Evolutionary conservation across 2,797 vertebrate species (phyloP).

Genomic region (Cynodonichthys magdalenae): DNA sequence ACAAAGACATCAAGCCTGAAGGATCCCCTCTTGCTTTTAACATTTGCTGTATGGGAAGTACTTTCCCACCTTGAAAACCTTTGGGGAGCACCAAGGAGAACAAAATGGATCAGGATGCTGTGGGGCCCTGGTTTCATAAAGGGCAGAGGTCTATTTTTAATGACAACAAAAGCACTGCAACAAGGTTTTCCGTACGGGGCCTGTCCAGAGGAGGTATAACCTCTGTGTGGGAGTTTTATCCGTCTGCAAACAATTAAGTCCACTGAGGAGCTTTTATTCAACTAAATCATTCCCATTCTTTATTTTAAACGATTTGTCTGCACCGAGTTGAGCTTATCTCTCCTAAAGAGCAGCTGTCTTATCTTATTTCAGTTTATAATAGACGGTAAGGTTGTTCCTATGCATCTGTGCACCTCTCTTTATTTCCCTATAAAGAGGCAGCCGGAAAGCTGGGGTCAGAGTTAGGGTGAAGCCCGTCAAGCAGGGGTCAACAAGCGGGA

Average conservation of each 20-base stretch:
- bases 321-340: slow-evolving; percentile 25
- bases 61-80: slow-evolving; percentile 50
- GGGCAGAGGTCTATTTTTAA: slow-evolving; percentile 78
- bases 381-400: not conserved
- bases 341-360: slow-evolving; percentile 6
- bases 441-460: slow-evolving; percentile 24
- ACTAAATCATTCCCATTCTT: slow-evolving; percentile 39
- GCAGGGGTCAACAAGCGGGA: slow-evolving; percentile 39
- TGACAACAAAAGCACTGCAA: slow-evolving; percentile 69
- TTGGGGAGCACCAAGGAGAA: slow-evolving; percentile 43
- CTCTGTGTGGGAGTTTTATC: slow-evolving; percentile 58
- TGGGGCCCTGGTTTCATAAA: slow-evolving; percentile 41
- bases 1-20: slow-evolving; percentile 51
- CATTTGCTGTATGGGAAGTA: slow-evolving; percentile 41
- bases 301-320: slow-evolving; percentile 25
- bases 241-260: slow-evolving; percentile 28
- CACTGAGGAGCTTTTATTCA: slow-evolving; percentile 28
- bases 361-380: not conserved
- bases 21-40: slow-evolving; percentile 51
- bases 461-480: slow-evolving; percentile 34
- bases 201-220: slow-evolving; percentile 58
- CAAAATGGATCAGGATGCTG: slow-evolving; percentile 62
- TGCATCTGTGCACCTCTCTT: slow-evolving; percentile 3
- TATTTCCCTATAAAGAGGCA: slow-evolving; percentile 13
- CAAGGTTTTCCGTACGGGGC: slow-evolving; percentile 37